Conservation (phyloP, 2,888 invertebrate genomes). For the Ennomos erosarius region DNA sequence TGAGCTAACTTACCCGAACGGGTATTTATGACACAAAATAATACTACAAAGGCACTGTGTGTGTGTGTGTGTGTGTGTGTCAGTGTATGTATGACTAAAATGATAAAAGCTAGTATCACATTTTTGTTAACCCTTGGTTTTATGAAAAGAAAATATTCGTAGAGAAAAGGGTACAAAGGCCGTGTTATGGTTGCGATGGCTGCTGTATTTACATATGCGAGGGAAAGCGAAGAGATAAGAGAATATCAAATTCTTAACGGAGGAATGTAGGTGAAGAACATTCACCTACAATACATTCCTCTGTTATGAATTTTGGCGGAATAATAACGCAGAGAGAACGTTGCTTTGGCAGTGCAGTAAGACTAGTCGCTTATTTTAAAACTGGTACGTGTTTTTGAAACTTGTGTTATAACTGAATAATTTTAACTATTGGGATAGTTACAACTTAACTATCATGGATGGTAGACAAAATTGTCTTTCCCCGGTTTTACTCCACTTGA, state of each 20-base stretch:
- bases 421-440: no score
- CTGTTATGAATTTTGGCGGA: no score
- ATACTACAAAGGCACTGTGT: not conserved
- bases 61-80: no score
- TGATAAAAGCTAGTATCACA: not conserved
- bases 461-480: no score
- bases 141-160: slow-evolving; percentile 9
- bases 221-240: slow-evolving; percentile 13
- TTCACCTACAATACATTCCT: no score
- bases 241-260: slow-evolving; percentile 16
- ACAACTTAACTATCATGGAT: no score
- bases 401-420: no score
- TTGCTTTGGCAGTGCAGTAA: not conserved
- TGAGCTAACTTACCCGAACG: not conserved
- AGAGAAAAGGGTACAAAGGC: slow-evolving; percentile 1
- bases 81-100: not conserved
- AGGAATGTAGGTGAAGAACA: slow-evolving; percentile 5
- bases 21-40: not conserved
- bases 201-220: slow-evolving; percentile 16
- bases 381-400: no score
- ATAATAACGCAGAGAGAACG: not conserved
- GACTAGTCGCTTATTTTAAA: no score
- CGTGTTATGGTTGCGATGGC: slow-evolving; percentile 4
- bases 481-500: no score
- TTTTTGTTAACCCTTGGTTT: slow-evolving; percentile 3